A percentile compares a stretch with the other conserved stretches of the same genome.
Evolutionary conservation across 2,113 vertebrate genomes (phyloP).

Genomic region (Hemibagrus wyckioides): DNA sequence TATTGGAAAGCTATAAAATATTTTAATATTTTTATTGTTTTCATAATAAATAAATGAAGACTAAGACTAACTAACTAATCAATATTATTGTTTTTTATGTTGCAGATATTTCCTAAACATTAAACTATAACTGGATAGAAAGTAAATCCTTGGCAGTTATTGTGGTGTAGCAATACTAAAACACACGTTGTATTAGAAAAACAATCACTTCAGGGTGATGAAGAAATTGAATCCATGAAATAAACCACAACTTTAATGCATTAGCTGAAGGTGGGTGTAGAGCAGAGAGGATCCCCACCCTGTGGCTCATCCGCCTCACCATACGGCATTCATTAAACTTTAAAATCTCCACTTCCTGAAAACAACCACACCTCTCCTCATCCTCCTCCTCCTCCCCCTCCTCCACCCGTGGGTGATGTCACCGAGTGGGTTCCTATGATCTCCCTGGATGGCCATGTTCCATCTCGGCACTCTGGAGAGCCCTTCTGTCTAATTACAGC

Average conservation of each 20-base stretch:
- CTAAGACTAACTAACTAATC: background rate
- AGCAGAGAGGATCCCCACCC: background rate
- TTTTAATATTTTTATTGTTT: background rate
- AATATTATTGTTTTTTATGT: background rate
- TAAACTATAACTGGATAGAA: background rate
- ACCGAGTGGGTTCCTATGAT: constrained; percentile 50
- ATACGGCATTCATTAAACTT: constrained; percentile 51
- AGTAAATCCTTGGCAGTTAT: no score
- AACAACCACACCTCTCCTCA: background rate
- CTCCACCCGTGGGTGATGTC: constrained; percentile 43
- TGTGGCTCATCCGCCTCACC: constrained; percentile 15
- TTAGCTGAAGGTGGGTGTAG: constrained; percentile 17
- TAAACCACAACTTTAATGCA: background rate
- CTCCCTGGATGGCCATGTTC: constrained; percentile 49
- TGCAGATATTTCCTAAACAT: background rate
- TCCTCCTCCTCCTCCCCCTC: constrained; percentile 14
- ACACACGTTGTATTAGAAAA: background rate
- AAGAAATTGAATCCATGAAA: no score
- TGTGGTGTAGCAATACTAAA: background rate
- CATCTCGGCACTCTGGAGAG: constrained; percentile 67
- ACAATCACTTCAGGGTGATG: background rate
- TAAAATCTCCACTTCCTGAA: constrained; percentile 35
- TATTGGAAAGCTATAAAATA: background rate
- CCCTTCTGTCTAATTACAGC: constrained; percentile 72
- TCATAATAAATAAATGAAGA: no score